Evolutionary conservation across 1,140 invertebrate species (phyloP), one percentile per base, ranked within the genome.

Genomic region (Trachelipus rathkii): DNA sequence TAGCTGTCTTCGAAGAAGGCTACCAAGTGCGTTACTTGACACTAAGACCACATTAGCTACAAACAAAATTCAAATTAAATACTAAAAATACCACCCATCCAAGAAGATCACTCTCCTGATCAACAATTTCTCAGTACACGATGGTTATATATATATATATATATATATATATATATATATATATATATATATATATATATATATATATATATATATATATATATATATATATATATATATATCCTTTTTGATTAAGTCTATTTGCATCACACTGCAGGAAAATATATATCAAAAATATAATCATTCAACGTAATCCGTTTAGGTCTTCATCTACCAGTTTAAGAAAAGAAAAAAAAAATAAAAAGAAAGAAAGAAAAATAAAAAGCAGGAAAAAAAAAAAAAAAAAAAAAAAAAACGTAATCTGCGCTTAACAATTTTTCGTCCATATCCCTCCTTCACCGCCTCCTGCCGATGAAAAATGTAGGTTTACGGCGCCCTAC

Each of bases 191-290:
- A 60, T 60, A 60, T 15, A 15, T 60, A 60, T 60, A 60, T 60
- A 60, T 60, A 60, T 60, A 60, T 60, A 60, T 60, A 60, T 60
- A 60, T 60, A 60, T 60, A 60, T 60, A 60, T 60, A 60, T 60
- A 60, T 60, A 60, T 60, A 60, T 60, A 60, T 60, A 60, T 60
- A 60, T 60, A 60, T 60, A 15, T 60, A 60, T 60, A 60, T 60
- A 60, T 60, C 2, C 8, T 4, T 15, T 4, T 3, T 60, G 8
- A 15, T 15, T 60, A 15, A 1, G 1, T 60, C 19, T 60, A 60
- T 19, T 60, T 8, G 19, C 50, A 13, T 60, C 50, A 19, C 19
- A 60, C 50, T 60, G 50, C 11, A 13, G 50, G 50, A 19, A 60
- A 15, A 60, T 60, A 60, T 1, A 19, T 3, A 19, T 60, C 2